Conservation (phyloP, 2,113 vertebrate genomes). For the Bombycilla garrulus region DNA sequence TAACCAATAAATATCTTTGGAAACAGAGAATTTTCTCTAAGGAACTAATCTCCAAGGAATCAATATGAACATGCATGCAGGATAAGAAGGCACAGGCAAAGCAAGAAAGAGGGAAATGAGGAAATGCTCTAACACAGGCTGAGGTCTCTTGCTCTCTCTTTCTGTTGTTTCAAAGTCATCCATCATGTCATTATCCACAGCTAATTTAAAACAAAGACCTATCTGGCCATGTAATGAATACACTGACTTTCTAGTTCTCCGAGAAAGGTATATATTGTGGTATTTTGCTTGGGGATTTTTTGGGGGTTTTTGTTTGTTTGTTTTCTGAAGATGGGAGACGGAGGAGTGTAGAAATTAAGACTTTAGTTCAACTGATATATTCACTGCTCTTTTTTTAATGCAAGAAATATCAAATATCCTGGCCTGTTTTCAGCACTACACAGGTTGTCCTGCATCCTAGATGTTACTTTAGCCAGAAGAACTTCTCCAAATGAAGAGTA, state of each 20-base stretch:
- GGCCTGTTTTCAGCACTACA: background rate
- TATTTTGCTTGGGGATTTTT: too few relatives aligned
- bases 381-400: background rate
- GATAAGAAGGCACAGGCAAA: background rate
- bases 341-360: background rate
- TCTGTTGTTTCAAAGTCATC: background rate
- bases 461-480: background rate
- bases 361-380: background rate
- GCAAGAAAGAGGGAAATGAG: background rate
- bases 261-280: background rate
- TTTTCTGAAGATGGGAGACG: background rate
- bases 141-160: background rate
- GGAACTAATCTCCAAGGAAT: background rate
- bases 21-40: background rate
- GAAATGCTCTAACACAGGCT: background rate
- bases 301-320: background rate
- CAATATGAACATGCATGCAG: background rate
- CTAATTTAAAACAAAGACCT: background rate
- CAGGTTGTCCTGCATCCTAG: background rate
- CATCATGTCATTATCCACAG: background rate
- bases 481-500: background rate
- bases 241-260: background rate
- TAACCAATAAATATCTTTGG: conserved; percentile 1
- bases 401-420: background rate
- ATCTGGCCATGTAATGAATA: background rate